Evolutionary conservation across 2,888 invertebrate species (phyloP).

Genomic region (Catocala nupta): DNA sequence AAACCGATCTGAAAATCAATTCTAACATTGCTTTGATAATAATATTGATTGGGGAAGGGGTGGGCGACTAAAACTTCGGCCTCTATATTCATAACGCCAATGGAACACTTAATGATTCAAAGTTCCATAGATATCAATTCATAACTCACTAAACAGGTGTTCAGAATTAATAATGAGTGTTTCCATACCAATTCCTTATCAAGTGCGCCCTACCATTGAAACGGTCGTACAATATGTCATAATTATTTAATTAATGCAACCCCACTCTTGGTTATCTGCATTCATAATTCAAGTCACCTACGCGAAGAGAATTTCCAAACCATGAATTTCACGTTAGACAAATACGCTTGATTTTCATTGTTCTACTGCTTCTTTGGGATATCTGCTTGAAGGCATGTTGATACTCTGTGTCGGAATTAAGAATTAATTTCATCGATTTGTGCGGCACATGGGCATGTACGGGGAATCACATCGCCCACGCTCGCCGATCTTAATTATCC

Average conservation of each 20-base stretch:
- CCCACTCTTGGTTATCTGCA: conserved; percentile 71
- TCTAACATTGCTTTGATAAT: not conserved
- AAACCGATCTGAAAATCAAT: no score
- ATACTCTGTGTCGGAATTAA: conserved; percentile 54
- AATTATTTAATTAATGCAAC: conserved; percentile 86
- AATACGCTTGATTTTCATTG: conserved; percentile 16
- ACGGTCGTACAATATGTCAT: conserved; percentile 84
- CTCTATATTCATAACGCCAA: conserved; percentile 28
- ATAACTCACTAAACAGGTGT: conserved; percentile 58
- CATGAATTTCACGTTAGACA: conserved; percentile 31
- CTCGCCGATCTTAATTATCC: conserved; percentile 71
- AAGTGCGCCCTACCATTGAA: conserved; percentile 77
- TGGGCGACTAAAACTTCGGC: conserved; percentile 7
- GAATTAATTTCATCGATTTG: conserved; percentile 59
- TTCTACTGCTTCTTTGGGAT: conserved; percentile 20
- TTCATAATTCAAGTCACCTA: conserved; percentile 74
- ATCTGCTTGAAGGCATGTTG: not conserved
- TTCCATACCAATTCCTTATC: conserved; percentile 72
- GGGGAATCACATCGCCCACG: conserved; percentile 66
- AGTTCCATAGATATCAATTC: conserved; percentile 44
- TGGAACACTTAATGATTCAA: conserved; percentile 40
- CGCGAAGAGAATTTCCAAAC: conserved; percentile 51
- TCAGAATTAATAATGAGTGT: conserved; percentile 68
- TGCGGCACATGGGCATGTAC: conserved; percentile 37
- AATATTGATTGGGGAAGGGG: conserved; percentile 10